A percentile compares a stretch with the other conserved stretches of the same genome.
phyloP scores from a whole-genome alignment of 2,797 vertebrate species.

The Simalia tracyae region DNA sequence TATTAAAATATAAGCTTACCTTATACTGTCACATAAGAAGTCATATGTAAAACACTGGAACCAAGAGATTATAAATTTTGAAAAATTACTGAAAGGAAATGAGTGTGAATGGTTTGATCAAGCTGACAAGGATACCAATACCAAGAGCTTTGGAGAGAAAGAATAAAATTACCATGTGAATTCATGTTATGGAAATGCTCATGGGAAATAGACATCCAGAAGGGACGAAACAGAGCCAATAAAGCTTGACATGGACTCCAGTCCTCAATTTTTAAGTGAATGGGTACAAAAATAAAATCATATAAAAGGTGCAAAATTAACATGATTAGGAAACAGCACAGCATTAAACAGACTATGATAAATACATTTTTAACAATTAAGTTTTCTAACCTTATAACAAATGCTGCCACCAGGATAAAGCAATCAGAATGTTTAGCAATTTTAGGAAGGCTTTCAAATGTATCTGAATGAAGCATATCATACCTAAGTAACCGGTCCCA shows the following conservation, averaged over 20 bases:
- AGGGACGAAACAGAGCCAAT: conserved; percentile 8
- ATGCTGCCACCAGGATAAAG: not conserved
- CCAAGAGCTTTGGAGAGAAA: not conserved
- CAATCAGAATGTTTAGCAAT: not conserved
- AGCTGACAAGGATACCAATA: not conserved
- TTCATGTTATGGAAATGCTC: not conserved
- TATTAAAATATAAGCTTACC: not conserved
- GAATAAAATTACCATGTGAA: not conserved
- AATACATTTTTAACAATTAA: conserved; percentile 31
- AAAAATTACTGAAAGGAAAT: not conserved
- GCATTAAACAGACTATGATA: conserved; percentile 37
- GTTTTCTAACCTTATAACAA: conserved; percentile 30
- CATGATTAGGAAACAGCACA: conserved; percentile 41
- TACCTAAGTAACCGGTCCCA: not conserved
- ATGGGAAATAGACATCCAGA: not conserved
- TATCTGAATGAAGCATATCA: not conserved
- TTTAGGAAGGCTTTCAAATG: conserved; percentile 5
- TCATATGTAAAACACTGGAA: not conserved
- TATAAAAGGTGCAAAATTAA: conserved; percentile 53
- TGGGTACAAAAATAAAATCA: conserved; percentile 65
- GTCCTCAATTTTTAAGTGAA: conserved; percentile 34
- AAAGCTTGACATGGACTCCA: conserved; percentile 26
- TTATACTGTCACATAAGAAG: not conserved
- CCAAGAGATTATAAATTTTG: not conserved
- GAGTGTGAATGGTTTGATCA: not conserved